phyloP scores from a whole-genome alignment of 2,113 vertebrate species.

The Pterocles orientalis region DNA sequence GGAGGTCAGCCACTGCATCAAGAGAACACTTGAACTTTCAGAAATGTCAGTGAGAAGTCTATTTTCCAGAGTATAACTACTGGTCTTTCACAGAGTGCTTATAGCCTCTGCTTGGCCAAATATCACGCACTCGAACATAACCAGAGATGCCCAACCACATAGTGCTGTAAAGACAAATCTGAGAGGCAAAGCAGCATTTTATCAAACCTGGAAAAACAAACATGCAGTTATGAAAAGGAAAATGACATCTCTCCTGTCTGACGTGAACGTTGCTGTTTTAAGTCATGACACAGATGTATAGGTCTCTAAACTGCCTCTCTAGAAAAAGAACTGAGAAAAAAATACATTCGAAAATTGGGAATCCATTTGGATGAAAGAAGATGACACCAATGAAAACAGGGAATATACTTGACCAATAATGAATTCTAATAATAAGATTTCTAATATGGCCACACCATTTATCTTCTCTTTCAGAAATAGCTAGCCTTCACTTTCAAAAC shows the following conservation, averaged over 20 bases:
- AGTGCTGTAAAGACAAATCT: not conserved
- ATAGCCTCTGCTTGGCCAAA: not conserved
- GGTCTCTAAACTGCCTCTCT: not conserved
- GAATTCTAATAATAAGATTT: not conserved
- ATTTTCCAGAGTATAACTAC: not conserved
- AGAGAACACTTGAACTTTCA: not conserved
- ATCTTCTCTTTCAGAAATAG: not conserved
- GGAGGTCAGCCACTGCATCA: not conserved
- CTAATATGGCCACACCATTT: not conserved
- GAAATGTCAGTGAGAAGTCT: not conserved
- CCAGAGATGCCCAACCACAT: not conserved
- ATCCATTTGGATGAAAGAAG: not conserved
- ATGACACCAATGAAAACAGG: not conserved
- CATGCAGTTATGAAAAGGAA: not conserved
- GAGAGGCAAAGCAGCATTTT: not conserved
- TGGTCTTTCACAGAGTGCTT: not conserved
- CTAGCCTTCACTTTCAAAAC: not conserved
- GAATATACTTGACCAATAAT: not conserved
- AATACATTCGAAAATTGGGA: not conserved
- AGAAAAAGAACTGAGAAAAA: not conserved
- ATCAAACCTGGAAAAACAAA: not conserved
- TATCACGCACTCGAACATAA: not conserved
- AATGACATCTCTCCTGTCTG: not conserved
- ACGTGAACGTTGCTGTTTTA: not conserved
- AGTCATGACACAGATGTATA: not conserved